A percentile compares a stretch with the other conserved stretches of the same genome.
phyloP scores from a whole-genome alignment of 2,888 invertebrate species.

The Orchesella flavescens region DNA sequence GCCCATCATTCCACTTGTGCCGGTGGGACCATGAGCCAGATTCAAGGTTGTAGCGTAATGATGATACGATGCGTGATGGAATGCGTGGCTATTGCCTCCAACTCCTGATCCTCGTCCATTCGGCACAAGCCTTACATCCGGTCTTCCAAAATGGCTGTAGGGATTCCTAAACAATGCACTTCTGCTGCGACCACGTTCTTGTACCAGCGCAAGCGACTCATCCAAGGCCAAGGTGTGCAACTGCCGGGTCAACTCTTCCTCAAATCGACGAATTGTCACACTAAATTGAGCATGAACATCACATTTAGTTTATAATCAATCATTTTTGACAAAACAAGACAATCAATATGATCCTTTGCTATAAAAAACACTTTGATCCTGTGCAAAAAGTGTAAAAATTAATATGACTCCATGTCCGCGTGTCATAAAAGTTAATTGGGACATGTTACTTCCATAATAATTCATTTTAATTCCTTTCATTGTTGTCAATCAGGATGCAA shows the following conservation, averaged over 20 bases:
- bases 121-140: slow-evolving; percentile 71
- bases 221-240: slow-evolving; percentile 72
- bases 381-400: not conserved
- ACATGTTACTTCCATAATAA: too few species aligned
- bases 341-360: not conserved
- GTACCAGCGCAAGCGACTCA: slow-evolving; percentile 72
- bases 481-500: not conserved
- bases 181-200: slow-evolving; percentile 70
- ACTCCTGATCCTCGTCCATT: slow-evolving; percentile 62
- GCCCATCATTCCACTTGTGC: slow-evolving; percentile 51
- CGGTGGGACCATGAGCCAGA: slow-evolving; percentile 66
- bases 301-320: slow-evolving; percentile 10
- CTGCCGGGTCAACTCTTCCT: slow-evolving; percentile 72
- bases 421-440: too few species aligned
- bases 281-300: slow-evolving; percentile 50
- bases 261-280: slow-evolving; percentile 69
- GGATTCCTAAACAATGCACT: slow-evolving; percentile 71
- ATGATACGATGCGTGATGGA: slow-evolving; percentile 66
- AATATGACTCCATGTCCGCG: too few species aligned
- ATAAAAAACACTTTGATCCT: not conserved
- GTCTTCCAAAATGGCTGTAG: slow-evolving; percentile 73
- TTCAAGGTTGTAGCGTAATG: slow-evolving; percentile 66
- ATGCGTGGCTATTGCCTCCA: slow-evolving; percentile 55
- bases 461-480: too few species aligned
- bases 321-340: not conserved